Base-by-base conservation (phyloP, 2,888 invertebrate genomes). In the Eudasyphora cyanicolor region DNA sequence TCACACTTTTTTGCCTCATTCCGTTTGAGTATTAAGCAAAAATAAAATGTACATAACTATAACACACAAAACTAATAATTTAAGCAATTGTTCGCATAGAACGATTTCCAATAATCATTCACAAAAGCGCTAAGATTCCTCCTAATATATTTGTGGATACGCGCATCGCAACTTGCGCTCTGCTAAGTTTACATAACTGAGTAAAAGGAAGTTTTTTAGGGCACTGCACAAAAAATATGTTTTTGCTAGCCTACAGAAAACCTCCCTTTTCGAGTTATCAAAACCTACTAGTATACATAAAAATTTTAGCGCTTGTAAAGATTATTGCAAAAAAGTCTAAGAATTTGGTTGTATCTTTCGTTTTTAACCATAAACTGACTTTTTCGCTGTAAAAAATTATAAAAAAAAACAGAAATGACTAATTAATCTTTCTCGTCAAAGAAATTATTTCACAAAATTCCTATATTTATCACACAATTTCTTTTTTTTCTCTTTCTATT, bases 41-140 rank as follows among this genome's bases (percentile, higher is more conserved):
- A 91, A 90, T 89, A 90, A 82, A 91, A 92, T 92, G 92, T 89
- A 90, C 92, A 92, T 92, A 90, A 91, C 92, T 91, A 92, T 90
- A 86, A 86, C 85, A 88, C 89, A 80, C 90, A 90, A 90, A 90
- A 90, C 90, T 90, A 89, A 89, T 87, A 88, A 89, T 90, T 90
- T 89, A 83, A 83, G 86, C 87, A 89, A 89, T 87, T 86, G 87
- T 90, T 84, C 82, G 89, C 89, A 88, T 88, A 88, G 89, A 89
- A 87, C 81, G 84, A 89, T 90, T 90, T 86, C 75, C 86, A 86
- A 86, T 82, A 86, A 85, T 81, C 85, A 79, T 77, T 79, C 80
- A n/a, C n/a, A 79, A 86, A 86, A 84, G 84, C 84, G 84, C 84
- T 82, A 84, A 84, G 49, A 64, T 74, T 76, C 64, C 17, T 42